Percentiles rank a stretch among this genome's conserved stretches.
Evolutionary conservation across 30 jellyfish, hydroid and myxozoan genomes (phyloP).

Genomic region (Mastigias papua): DNA sequence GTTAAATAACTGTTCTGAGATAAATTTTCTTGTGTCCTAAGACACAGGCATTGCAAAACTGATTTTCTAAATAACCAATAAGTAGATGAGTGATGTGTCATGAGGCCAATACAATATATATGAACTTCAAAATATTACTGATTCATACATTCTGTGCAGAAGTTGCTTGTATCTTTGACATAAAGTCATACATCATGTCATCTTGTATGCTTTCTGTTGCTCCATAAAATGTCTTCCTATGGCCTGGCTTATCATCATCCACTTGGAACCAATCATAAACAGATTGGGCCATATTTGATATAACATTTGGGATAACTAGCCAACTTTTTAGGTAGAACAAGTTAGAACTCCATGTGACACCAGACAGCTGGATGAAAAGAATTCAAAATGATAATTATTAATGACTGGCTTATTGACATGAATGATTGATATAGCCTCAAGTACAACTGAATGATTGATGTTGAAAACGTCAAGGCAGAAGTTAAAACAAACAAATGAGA

Average conservation of each 20-base stretch:
- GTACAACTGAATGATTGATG: too few relatives aligned
- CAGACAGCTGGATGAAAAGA: constrained; percentile 66
- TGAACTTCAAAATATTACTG: too few relatives aligned
- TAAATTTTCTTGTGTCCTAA: too few relatives aligned
- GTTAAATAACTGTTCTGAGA: too few relatives aligned
- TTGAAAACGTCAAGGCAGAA: too few relatives aligned
- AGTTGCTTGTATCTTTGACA: constrained; percentile 43
- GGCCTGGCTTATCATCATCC: constrained; percentile 27
- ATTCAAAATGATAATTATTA: background rate
- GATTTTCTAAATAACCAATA: too few relatives aligned
- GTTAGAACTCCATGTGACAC: constrained; percentile 53
- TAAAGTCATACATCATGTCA: constrained; percentile 83
- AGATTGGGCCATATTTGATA: constrained; percentile 25
- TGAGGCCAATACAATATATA: too few relatives aligned
- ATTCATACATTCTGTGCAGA: too few relatives aligned
- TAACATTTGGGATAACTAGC: constrained; percentile 64
- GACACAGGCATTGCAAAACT: too few relatives aligned
- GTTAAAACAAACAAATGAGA: too few relatives aligned
- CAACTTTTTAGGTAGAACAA: constrained; percentile 50
- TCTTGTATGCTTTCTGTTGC: constrained; percentile 95
- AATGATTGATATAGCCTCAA: too few relatives aligned
- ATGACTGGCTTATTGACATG: background rate
- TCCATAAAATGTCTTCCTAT: constrained; percentile 72
- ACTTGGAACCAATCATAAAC: constrained; percentile 48
- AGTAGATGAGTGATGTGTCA: too few relatives aligned